Evolutionary conservation across 2,888 invertebrate genomes (phyloP).

Genomic region (Leptura quadrifasciata): DNA sequence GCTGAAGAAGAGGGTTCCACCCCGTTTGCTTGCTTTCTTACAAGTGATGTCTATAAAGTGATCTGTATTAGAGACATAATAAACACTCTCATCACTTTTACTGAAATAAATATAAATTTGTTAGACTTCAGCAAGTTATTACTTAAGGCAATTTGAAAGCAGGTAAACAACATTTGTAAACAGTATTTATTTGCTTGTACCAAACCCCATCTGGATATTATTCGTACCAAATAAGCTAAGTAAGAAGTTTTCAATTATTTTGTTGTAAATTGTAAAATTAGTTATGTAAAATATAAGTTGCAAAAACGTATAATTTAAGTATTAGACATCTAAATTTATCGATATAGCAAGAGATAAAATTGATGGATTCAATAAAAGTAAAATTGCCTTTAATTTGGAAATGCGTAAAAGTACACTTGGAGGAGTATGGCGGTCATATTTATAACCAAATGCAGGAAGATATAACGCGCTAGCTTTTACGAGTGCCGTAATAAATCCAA

Average conservation of each 20-base stretch:
- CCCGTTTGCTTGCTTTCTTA: no score
- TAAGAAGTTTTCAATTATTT: not conserved
- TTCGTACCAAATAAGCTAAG: not conserved
- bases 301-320: not conserved
- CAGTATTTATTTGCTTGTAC: not conserved
- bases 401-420: conserved; percentile 41
- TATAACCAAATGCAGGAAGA: conserved; percentile 56
- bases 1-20: no score
- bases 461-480: conserved; percentile 67
- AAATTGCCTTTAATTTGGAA: conserved; percentile 41
- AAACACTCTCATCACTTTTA: no score
- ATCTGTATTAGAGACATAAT: no score
- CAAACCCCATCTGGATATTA: not conserved
- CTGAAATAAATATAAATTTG: no score
- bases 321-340: conserved; percentile 21
- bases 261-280: not conserved
- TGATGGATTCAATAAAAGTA: conserved; percentile 35
- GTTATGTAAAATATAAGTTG: not conserved
- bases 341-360: conserved; percentile 28
- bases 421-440: conserved; percentile 51
- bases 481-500: conserved; percentile 70
- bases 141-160: no score
- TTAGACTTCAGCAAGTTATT: no score
- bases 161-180: no score
- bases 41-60: no score